Conservation (phyloP, 2,113 vertebrate species). For the Pteropus alecto region DNA sequence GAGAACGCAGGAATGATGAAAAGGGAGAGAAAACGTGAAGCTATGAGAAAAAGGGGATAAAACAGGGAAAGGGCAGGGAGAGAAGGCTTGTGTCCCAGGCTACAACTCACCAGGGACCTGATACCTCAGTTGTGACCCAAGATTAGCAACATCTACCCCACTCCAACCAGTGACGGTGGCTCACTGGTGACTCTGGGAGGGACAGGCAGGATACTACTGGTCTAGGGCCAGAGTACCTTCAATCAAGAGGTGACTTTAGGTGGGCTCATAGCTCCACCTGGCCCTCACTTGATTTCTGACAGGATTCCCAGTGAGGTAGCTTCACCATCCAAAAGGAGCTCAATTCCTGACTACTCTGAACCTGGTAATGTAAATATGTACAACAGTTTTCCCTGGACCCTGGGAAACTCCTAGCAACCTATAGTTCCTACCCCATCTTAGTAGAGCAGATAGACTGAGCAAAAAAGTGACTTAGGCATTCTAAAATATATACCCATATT, state of each 20-base stretch:
- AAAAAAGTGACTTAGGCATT: neutral
- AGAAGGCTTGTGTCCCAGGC: neutral
- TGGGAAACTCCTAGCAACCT: neutral
- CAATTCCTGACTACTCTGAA: neutral
- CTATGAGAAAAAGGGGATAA: neutral
- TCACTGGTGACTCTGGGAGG: neutral
- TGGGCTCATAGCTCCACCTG: neutral
- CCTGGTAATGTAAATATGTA: neutral
- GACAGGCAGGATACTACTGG: no score
- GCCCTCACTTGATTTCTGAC: neutral
- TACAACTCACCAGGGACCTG: conserved; percentile 65
- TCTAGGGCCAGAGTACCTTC: neutral
- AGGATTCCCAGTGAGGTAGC: neutral
- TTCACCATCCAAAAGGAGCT: neutral
- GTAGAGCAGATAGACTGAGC: neutral
- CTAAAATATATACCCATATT: neutral
- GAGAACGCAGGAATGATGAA: neutral
- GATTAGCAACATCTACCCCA: neutral
- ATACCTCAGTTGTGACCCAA: neutral
- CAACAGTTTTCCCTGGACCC: neutral
- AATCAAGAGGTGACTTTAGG: neutral
- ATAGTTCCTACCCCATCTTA: neutral
- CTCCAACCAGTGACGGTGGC: neutral
- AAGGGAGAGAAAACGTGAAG: neutral
- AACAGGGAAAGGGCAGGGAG: neutral